Percentiles rank a stretch among this genome's conserved stretches.
Evolutionary conservation across 35 echinoderm and acorn worm genomes (phyloP).

Genomic region (Apostichopus japonicus): DNA sequence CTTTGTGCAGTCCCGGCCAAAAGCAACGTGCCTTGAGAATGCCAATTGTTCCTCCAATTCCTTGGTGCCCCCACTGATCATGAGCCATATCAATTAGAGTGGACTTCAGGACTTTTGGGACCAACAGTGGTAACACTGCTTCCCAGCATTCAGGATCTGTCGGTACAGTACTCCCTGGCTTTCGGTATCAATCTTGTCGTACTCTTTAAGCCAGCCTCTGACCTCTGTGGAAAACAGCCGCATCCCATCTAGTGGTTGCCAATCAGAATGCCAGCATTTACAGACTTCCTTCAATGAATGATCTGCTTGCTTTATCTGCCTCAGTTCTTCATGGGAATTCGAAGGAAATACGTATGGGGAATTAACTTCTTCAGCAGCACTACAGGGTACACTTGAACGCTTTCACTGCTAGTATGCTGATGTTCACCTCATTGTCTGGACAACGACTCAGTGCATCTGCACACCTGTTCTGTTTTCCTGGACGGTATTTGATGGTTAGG

Average conservation of each 20-base stretch:
- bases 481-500: conserved; percentile 50
- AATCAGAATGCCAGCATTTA: conserved; percentile 1
- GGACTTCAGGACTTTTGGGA: background rate
- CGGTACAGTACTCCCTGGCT: conserved; percentile 32
- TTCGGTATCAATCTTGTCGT: background rate
- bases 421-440: background rate
- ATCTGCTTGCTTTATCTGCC: background rate
- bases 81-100: conserved; percentile 10
- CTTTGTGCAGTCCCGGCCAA: conserved; percentile 58
- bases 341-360: background rate
- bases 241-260: background rate
- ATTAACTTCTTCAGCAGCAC: background rate
- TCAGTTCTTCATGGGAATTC: background rate
- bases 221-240: background rate
- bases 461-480: conserved; percentile 36
- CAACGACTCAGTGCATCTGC: conserved; percentile 3
- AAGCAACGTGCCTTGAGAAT: conserved; percentile 60
- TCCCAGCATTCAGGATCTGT: background rate
- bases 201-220: conserved; percentile 43
- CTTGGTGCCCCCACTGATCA: conserved; percentile 38
- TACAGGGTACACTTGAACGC: background rate
- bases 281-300: background rate
- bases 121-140: background rate
- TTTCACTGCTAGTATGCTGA: background rate
- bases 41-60: background rate